These are phyloP conservation scores for Paraescarpia echinospica DNA, from an alignment of 1,140 invertebrate genomes.

Conservation along the genomic window DNA sequence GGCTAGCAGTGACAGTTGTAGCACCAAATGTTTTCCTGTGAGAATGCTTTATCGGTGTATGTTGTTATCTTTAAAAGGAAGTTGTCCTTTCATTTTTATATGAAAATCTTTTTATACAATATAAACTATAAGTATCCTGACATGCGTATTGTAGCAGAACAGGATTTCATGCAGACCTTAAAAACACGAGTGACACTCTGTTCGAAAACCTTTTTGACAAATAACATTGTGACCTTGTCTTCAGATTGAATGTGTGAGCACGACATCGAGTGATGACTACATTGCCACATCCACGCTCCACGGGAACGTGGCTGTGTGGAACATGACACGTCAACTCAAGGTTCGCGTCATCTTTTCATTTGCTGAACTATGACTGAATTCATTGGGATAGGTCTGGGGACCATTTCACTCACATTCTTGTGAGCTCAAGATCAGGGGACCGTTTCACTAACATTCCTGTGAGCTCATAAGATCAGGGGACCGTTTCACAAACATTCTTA, in stretches of 20 bases:
- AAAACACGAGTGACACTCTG: conserved; percentile 2
- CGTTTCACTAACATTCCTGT: not conserved
- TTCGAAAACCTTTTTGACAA: not conserved
- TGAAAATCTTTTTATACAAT: not conserved
- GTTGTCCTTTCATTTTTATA: too few relatives aligned
- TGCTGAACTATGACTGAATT: not conserved
- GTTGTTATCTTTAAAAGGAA: not conserved
- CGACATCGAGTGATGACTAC: conserved; percentile 66
- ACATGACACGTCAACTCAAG: conserved; percentile 73
- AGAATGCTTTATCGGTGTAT: not conserved
- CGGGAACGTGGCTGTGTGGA: conserved; percentile 72
- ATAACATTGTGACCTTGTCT: not conserved
- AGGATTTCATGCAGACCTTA: not conserved
- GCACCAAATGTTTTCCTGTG: not conserved
- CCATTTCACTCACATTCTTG: too few relatives aligned
- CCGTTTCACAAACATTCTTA: too few relatives aligned
- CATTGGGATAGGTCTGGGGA: too few relatives aligned
- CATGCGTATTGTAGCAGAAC: too few relatives aligned
- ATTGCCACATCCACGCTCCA: conserved; percentile 65
- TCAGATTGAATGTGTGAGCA: conserved; percentile 69
- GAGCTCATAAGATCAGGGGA: too few relatives aligned
- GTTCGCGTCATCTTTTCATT: conserved; percentile 41
- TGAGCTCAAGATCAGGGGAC: not conserved
- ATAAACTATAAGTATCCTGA: not conserved
- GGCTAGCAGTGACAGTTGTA: not conserved